These are phyloP conservation scores for Enteromius unitaeniatus DNA, from an alignment of 2,797 vertebrate species.

Conservation along the genomic window DNA sequence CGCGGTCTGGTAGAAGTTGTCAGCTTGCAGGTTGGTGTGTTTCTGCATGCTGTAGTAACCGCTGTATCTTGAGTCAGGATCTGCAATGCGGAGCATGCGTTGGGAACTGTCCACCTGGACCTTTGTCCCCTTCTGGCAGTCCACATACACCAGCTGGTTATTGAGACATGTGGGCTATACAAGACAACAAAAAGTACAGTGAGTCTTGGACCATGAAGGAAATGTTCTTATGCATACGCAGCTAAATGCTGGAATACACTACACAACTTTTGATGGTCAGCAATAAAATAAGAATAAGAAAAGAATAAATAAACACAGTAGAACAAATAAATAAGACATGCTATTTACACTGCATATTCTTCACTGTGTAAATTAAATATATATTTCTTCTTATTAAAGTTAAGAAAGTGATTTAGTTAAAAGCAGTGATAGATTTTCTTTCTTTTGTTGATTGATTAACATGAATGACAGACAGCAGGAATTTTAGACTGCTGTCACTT, in stretches of 20 bases:
- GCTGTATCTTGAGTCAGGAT: slow-evolving; percentile 89
- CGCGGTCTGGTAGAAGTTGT: slow-evolving; percentile 92
- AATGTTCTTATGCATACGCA: background rate
- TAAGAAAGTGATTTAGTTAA: background rate
- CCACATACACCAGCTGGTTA: slow-evolving; percentile 88
- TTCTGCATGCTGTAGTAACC: slow-evolving; percentile 95
- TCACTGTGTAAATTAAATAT: no score
- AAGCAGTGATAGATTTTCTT: background rate
- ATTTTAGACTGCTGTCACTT: background rate
- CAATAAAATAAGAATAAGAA: no score
- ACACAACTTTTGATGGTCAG: background rate
- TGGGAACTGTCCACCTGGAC: slow-evolving; percentile 86
- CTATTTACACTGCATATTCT: no score
- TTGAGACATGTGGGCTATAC: slow-evolving; percentile 86
- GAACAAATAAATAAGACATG: no score
- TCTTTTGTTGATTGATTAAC: background rate
- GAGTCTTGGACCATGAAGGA: background rate
- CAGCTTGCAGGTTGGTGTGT: slow-evolving; percentile 88
- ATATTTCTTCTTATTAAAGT: no score
- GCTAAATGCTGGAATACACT: background rate
- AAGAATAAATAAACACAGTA: no score
- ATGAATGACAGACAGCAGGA: background rate
- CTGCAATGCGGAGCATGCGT: slow-evolving; percentile 88
- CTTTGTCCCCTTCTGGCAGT: slow-evolving; percentile 88
- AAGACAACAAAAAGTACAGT: slow-evolving; percentile 43